Base-by-base conservation (phyloP, 2,113 vertebrate genomes). In the Datnioides undecimradiatus region DNA sequence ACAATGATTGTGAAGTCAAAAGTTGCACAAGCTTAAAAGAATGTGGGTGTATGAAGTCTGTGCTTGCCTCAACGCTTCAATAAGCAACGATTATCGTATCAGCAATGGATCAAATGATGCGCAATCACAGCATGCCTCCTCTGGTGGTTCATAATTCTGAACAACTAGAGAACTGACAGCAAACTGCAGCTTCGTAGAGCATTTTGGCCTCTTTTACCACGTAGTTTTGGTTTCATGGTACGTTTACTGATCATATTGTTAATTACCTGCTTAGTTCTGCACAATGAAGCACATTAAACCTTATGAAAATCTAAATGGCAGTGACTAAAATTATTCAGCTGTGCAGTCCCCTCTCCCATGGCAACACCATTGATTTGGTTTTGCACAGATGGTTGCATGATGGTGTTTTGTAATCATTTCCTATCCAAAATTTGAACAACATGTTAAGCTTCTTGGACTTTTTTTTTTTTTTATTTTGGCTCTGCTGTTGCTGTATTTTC, bases 361-460 rank as follows among this genome's bases (percentile, higher is more conserved):
- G 16, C 36, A 43, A 6, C 27, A 14, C 29, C 5, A 45, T 5
- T 2, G 1, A 27, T 38, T 38, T 27, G 43, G 17, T 9, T 62
- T 49, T 25, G 36, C 46, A 45, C 14, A 19, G n/a, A 33, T 16
- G 48, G 29, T 45, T 64, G 38, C 12, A 43, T 10, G 13, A 19
- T 23, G 10, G 14, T 21, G 29, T 40, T 19, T 43, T 23, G 48
- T 19, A n/a, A 31, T 3, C 10, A 48, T 55, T 64, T 79, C 17
- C 29, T 38, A 3, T 34, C 41, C 6, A 40, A 73, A 41, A 80
- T 66, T 25, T 49, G 41, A 33, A 40, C 33, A 52, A 34, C 48
- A 40, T 21, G 27, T 33, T 79, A 49, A 65, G 67, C 76, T 64
- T 38, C 40, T 71, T 66, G 36, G 19, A 27, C 33, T 60, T 62